Evolutionary conservation across 2,113 vertebrate species (phyloP), one percentile per base, ranked within the genome.

Genomic region (Rutilus rutilus): DNA sequence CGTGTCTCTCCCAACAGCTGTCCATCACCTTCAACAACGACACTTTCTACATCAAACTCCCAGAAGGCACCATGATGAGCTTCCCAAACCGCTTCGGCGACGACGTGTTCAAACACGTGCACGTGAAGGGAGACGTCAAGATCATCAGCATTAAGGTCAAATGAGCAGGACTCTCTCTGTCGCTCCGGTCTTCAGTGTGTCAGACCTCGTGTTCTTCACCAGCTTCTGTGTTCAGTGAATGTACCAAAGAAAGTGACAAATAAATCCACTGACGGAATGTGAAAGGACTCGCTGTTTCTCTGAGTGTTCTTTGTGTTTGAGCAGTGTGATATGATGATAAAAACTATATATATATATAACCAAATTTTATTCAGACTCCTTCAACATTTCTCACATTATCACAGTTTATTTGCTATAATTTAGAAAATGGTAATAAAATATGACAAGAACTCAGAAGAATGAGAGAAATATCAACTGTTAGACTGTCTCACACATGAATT

Each of bases 31-130:
- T 94, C 87, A 93, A 90, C 92, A 89, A 45, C 0, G 93, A 94
- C 11, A 60, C 89, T 11, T 96, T 96, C 54, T 92, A 90, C 79
- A 92, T 96, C 91, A 95, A 89, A 54, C 92, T 96, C 1, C 91
- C 94, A 0, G 92, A 94, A 0, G 95, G 92, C 36, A 83, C 42
- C 82, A 92, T 91, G 91, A 39, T 93, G 4, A 85, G 84, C 82
- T 96, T 95, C 88, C 93, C 94, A 50, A 96, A 96, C 88, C 93
- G 94, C 0, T 89, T 93, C 3, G 94, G 93, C 0, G 94, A 95
- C 10, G 88, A 93, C 78, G 91, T 92, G 85, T 94, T 94, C 91
- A 89, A 89, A 1, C 90, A 89, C 90, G 87, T 96, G 0, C 23
- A 91, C 0, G 83, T 95, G 52, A 2, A 4, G 2, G 95, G 94